Percentiles rank a stretch among this genome's conserved stretches.
phyloP scores from a whole-genome alignment of 2,888 invertebrate genomes.

The Cybosia mesomella region DNA sequence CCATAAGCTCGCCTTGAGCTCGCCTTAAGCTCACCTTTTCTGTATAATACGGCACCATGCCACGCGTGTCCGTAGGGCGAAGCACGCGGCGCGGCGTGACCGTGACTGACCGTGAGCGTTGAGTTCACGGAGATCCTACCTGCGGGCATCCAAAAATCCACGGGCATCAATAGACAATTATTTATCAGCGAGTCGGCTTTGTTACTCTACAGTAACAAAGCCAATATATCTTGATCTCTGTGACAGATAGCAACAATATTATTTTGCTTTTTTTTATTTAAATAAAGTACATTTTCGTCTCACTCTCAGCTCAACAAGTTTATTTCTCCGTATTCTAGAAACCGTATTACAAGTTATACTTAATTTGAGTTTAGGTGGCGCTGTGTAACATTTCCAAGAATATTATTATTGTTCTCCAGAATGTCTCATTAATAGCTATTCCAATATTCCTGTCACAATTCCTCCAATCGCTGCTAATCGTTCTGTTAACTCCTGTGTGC shows the following conservation, averaged over 20 bases:
- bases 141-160: neutral
- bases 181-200: neutral
- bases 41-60: neutral
- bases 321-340: no score
- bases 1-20: no score
- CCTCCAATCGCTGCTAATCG: slow-evolving; percentile 6
- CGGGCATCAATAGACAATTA: neutral
- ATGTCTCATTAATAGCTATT: neutral
- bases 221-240: no score
- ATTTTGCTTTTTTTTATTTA: no score
- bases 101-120: neutral
- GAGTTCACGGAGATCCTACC: neutral
- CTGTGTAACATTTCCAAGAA: no score
- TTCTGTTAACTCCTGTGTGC: slow-evolving; percentile 16
- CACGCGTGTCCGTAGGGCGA: neutral
- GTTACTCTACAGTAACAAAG: no score
- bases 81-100: neutral
- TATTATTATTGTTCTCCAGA: neutral
- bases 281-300: no score
- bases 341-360: no score
- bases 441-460: neutral
- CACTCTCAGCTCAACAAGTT: no score
- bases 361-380: no score
- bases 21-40: no score
- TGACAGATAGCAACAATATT: no score